These are phyloP conservation scores for Epistrophe grossulariae DNA, from an alignment of 2,888 invertebrate genomes.

Conservation along the genomic window DNA sequence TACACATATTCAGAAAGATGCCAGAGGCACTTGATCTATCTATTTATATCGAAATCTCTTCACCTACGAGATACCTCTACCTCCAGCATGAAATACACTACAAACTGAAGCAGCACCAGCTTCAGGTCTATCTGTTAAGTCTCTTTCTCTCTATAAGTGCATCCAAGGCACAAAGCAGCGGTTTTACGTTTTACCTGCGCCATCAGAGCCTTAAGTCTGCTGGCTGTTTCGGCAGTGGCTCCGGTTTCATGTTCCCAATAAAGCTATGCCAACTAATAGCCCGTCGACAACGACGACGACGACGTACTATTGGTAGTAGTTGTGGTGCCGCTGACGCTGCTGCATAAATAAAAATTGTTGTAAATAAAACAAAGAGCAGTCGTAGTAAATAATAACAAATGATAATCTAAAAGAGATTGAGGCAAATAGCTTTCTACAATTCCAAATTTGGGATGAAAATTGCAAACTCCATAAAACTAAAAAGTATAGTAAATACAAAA, in stretches of 20 bases:
- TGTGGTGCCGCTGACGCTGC: slow-evolving; percentile 62
- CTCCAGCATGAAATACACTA: slow-evolving; percentile 2
- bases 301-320: slow-evolving; percentile 64
- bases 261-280: slow-evolving; percentile 75
- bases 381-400: slow-evolving; percentile 76
- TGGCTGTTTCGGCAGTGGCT: slow-evolving; percentile 74
- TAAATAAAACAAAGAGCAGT: slow-evolving; percentile 75
- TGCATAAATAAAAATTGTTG: slow-evolving; percentile 78
- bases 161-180: slow-evolving; percentile 50
- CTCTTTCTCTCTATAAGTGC: slow-evolving; percentile 59
- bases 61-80: slow-evolving; percentile 54
- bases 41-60: slow-evolving; percentile 75
- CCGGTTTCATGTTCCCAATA: slow-evolving; percentile 76
- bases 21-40: slow-evolving; percentile 71
- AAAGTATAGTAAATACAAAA: slow-evolving; percentile 25
- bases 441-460: slow-evolving; percentile 79
- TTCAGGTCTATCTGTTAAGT: slow-evolving; percentile 41
- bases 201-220: slow-evolving; percentile 59
- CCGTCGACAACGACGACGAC: slow-evolving; percentile 45
- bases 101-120: slow-evolving; percentile 1
- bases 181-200: slow-evolving; percentile 44
- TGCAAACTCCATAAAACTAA: slow-evolving; percentile 76
- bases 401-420: slow-evolving; percentile 77
- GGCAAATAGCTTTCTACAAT: slow-evolving; percentile 79
- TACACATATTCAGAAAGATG: slow-evolving; percentile 12